Conservation (phyloP, 1,140 invertebrate species). For the Leguminivora glycinivorella region DNA sequence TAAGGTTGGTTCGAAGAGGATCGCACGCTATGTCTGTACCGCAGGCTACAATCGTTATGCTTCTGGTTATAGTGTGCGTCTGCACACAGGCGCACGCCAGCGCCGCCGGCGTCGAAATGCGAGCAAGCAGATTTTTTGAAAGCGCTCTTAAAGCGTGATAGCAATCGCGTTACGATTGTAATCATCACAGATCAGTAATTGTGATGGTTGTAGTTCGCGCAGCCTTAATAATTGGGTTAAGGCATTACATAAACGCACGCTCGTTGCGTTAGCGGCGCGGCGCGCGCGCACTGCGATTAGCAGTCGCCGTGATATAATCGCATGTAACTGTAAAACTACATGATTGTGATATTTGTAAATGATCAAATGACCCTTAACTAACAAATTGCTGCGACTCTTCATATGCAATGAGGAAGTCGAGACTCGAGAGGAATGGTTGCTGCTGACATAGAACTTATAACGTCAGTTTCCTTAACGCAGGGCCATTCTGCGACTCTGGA, state of each 20-base stretch:
- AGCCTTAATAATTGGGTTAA: slow-evolving; percentile 26
- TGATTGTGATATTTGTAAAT: not conserved
- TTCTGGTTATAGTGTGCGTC: too few relatives aligned
- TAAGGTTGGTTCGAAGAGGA: too few relatives aligned
- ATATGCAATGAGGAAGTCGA: not conserved
- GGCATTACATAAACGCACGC: slow-evolving; percentile 26
- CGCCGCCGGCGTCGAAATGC: too few relatives aligned
- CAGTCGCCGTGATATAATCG: slow-evolving; percentile 16
- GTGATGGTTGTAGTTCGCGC: slow-evolving; percentile 23
- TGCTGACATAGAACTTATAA: not conserved
- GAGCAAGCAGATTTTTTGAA: too few relatives aligned
- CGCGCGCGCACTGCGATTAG: slow-evolving; percentile 8
- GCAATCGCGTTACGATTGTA: slow-evolving; percentile 13
- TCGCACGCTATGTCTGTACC: too few relatives aligned
- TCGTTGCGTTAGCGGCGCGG: slow-evolving; percentile 23
- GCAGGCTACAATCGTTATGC: too few relatives aligned
- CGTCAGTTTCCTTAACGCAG: not conserved
- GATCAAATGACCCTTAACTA: not conserved
- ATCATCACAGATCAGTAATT: slow-evolving; percentile 24
- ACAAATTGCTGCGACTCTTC: not conserved
- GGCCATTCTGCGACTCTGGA: not conserved
- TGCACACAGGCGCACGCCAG: too few relatives aligned
- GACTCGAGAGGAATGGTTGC: not conserved
- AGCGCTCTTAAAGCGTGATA: not conserved
- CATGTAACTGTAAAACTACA: not conserved